phyloP scores from a whole-genome alignment of 2,113 vertebrate species.

The Nipponia nippon region DNA sequence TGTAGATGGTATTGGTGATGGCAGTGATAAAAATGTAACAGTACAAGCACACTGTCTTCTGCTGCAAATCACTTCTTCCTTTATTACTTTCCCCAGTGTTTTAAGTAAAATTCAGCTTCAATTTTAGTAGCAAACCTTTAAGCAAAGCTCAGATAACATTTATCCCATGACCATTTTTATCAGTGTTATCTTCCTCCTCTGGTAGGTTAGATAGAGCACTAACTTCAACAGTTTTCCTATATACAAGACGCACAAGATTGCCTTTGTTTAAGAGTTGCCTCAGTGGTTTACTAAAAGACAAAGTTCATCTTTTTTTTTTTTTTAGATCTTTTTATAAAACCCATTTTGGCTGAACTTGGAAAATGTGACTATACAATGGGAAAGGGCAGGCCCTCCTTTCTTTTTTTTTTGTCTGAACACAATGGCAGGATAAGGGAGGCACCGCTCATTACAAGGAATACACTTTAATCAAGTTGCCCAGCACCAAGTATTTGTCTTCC shows the following conservation, averaged over 20 bases:
- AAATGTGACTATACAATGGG: constrained; percentile 53
- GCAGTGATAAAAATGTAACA: neutral
- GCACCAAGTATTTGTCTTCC: constrained; percentile 25
- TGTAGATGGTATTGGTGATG: neutral
- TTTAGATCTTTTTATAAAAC: neutral
- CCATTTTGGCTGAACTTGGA: constrained; percentile 46
- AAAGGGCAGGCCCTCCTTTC: constrained; percentile 34
- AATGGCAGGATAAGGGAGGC: constrained; percentile 72
- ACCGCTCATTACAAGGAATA: constrained; percentile 45
- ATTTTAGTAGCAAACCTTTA: neutral
- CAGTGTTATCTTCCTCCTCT: neutral
- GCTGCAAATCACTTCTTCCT: neutral
- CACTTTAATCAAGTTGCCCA: constrained; percentile 55
- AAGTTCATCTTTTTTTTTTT: neutral
- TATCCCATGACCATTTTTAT: neutral
- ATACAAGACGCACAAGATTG: neutral
- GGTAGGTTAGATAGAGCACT: neutral
- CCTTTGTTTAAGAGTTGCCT: neutral
- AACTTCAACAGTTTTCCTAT: neutral
- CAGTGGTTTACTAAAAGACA: neutral
- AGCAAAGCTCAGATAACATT: neutral
- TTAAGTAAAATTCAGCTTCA: neutral
- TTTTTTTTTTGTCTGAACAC: constrained; percentile 38
- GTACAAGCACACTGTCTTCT: neutral
- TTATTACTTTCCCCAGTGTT: neutral